Conservation (phyloP, 2,113 vertebrate genomes). For the Polypterus senegalus region DNA sequence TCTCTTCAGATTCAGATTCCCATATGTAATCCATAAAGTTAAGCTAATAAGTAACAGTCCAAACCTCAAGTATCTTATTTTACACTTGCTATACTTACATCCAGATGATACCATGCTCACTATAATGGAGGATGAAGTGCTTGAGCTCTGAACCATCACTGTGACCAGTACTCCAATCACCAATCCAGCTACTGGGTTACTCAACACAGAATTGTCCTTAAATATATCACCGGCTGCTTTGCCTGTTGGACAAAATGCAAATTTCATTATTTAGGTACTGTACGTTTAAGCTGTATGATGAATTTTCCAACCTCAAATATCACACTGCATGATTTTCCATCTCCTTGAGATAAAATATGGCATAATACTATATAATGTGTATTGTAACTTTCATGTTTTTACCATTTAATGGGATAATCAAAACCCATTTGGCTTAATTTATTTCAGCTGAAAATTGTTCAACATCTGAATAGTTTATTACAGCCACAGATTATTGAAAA, state of each 20-base stretch:
- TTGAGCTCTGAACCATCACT: constrained; percentile 88
- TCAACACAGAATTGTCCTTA: constrained; percentile 69
- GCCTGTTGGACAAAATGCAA: constrained; percentile 40
- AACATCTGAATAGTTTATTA: too few species aligned
- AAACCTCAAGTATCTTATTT: not conserved
- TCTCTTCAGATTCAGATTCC: not conserved
- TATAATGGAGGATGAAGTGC: constrained; percentile 85
- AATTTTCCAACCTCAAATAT: too few species aligned
- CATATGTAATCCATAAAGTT: not conserved
- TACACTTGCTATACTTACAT: constrained; percentile 52
- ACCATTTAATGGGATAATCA: too few species aligned
- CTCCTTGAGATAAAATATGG: too few species aligned
- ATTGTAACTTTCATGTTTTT: too few species aligned
- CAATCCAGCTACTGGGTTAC: constrained; percentile 81
- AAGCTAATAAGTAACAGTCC: not conserved
- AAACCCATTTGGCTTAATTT: too few species aligned
- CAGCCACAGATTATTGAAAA: too few species aligned
- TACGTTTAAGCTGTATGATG: too few species aligned
- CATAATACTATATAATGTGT: too few species aligned
- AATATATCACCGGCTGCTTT: constrained; percentile 92
- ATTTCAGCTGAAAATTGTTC: too few species aligned
- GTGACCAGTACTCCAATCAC: constrained; percentile 93
- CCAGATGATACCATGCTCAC: constrained; percentile 97
- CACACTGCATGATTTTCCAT: too few species aligned
- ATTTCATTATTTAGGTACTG: not conserved